Evolutionary conservation across 2,113 vertebrate species (phyloP).

Genomic region (Tautogolabrus adspersus): DNA sequence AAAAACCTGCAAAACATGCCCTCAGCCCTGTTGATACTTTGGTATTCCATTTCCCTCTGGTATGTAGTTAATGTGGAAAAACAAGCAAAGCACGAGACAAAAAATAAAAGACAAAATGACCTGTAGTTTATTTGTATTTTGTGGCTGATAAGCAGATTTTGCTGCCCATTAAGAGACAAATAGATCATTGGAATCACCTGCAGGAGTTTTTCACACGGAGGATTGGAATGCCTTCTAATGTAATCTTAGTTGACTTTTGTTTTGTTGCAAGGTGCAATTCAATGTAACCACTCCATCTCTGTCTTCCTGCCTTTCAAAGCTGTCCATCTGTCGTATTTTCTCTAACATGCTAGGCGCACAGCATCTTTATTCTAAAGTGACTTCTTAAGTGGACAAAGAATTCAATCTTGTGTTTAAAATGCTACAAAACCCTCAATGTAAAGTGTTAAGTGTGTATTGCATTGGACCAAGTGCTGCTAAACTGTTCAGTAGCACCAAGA

Average conservation of each 20-base stretch:
- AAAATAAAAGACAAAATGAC: neutral
- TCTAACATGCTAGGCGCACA: neutral
- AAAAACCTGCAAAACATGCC: too few relatives aligned
- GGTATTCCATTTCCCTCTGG: too few relatives aligned
- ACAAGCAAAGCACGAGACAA: neutral
- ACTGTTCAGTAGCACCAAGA: too few relatives aligned
- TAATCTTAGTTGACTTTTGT: constrained; percentile 9
- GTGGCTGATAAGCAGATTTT: neutral
- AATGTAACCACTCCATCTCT: constrained; percentile 2
- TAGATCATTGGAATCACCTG: neutral
- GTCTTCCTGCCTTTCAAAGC: constrained; percentile 5
- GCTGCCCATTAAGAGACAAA: neutral
- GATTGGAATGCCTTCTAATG: neutral
- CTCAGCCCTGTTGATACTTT: too few relatives aligned
- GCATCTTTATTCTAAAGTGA: neutral
- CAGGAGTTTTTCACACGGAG: neutral
- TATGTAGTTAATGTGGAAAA: too few relatives aligned
- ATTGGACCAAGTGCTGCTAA: too few relatives aligned
- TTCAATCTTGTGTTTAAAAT: neutral
- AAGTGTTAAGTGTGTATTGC: neutral
- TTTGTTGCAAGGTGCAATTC: constrained; percentile 7
- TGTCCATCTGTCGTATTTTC: neutral
- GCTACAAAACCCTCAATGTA: neutral
- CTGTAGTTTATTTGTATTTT: neutral
- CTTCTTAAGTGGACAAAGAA: neutral